phyloP scores from a whole-genome alignment of 2,888 invertebrate genomes.

The Venusia cambrica region DNA sequence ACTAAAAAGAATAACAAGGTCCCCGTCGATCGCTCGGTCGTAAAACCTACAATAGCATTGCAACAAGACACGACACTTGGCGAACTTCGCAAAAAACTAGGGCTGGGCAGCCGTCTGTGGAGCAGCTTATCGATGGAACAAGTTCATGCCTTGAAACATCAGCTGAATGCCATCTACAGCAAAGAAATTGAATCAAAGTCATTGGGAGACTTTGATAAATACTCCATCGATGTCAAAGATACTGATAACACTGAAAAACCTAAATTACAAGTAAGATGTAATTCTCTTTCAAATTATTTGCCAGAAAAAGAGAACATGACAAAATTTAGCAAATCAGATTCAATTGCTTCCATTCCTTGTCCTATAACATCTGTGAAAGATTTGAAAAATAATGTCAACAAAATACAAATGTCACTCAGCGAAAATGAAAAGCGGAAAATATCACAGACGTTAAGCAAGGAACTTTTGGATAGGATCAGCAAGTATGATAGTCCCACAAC shows the following conservation, averaged over 20 bases:
- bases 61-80: constrained; percentile 66
- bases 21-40: constrained; percentile 43
- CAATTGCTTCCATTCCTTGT: constrained; percentile 77
- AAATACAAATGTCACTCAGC: constrained; percentile 75
- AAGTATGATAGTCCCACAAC: constrained; percentile 56
- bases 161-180: constrained; percentile 90
- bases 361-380: constrained; percentile 67
- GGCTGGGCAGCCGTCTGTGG: constrained; percentile 89
- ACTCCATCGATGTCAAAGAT: constrained; percentile 82
- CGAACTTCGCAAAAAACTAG: constrained; percentile 71
- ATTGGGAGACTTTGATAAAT: constrained; percentile 70
- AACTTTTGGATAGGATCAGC: constrained; percentile 84
- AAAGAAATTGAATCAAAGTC: constrained; percentile 74
- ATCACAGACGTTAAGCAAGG: constrained; percentile 87
- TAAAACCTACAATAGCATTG: constrained; percentile 49
- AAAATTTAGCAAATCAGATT: constrained; percentile 76
- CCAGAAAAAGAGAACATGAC: constrained; percentile 55
- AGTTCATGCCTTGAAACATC: constrained; percentile 88
- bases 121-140: constrained; percentile 93
- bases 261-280: constrained; percentile 80
- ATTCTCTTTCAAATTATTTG: constrained; percentile 71
- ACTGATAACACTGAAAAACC: constrained; percentile 51
- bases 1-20: constrained; percentile 76
- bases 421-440: constrained; percentile 88
- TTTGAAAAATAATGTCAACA: constrained; percentile 69